These are phyloP conservation scores for Periophthalmus modestus DNA, from an alignment of 2,113 vertebrate species.

Conservation along the genomic window DNA sequence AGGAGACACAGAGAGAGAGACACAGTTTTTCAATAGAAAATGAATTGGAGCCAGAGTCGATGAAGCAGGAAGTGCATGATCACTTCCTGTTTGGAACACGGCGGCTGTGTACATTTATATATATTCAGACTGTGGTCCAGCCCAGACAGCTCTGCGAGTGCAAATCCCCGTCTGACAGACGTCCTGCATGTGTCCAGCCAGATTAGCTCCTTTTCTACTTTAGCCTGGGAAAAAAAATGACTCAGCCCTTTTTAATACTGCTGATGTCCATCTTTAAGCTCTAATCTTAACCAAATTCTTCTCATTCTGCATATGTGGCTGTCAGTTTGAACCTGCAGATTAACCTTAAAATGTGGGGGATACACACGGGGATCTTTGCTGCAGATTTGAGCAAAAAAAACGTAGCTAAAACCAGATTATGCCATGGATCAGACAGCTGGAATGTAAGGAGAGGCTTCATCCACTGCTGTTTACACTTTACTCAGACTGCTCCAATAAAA, in stretches of 20 bases:
- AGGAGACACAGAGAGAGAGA: too few relatives aligned
- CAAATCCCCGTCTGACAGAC: conserved; percentile 61
- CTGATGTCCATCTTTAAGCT: conserved; percentile 63
- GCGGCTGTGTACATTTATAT: too few relatives aligned
- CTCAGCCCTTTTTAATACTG: conserved; percentile 57
- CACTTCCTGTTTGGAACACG: too few relatives aligned
- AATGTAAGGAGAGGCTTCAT: conserved; percentile 31
- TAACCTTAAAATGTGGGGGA: conserved; percentile 43
- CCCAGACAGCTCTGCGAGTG: conserved; percentile 21
- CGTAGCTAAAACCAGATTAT: conserved; percentile 24
- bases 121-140: too few relatives aligned
- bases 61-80: too few relatives aligned
- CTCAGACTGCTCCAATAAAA: conserved; percentile 13
- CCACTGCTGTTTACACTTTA: conserved; percentile 7
- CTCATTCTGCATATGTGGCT: conserved; percentile 15
- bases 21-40: too few relatives aligned
- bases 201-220: conserved; percentile 58
- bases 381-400: conserved; percentile 29
- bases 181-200: conserved; percentile 47
- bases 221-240: conserved; percentile 40
- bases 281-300: conserved; percentile 55
- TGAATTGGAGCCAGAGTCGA: too few relatives aligned
- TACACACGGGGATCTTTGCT: conserved; percentile 10
- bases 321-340: conserved; percentile 34
- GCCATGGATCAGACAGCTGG: conserved; percentile 16